Conservation (phyloP, 2,113 vertebrate genomes). For the Coregonus clupeaformis region DNA sequence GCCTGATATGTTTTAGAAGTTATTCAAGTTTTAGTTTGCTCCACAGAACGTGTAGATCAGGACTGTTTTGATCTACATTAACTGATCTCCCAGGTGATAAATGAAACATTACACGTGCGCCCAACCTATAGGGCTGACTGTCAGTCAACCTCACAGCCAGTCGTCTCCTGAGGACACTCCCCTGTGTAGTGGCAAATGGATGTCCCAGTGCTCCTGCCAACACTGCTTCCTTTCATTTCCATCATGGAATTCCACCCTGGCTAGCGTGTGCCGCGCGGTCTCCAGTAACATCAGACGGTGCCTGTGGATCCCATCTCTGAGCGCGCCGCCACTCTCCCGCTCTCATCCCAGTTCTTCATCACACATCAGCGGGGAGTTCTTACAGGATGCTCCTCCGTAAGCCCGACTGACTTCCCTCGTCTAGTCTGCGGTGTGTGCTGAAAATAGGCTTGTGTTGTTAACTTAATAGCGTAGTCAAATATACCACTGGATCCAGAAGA, state of each 20-base stretch:
- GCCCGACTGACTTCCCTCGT: conserved; percentile 34
- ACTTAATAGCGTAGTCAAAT: conserved; percentile 30
- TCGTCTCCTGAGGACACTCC: not conserved
- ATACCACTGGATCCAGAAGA: conserved; percentile 40
- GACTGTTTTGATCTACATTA: not conserved
- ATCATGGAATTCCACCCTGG: conserved; percentile 4
- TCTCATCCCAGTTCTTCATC: conserved; percentile 45
- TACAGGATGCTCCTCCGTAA: conserved; percentile 55
- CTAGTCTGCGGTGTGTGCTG: conserved; percentile 35
- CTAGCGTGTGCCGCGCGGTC: conserved; percentile 12
- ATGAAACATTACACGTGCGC: not conserved
- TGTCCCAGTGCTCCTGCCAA: conserved; percentile 4
- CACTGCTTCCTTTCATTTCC: conserved; percentile 19
- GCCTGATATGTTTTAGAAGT: too few species aligned
- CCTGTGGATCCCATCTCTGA: conserved; percentile 39
- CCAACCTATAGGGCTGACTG: not conserved
- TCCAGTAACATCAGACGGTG: conserved; percentile 4
- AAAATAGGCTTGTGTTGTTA: conserved; percentile 9
- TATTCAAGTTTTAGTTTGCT: not conserved
- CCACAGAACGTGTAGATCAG: not conserved
- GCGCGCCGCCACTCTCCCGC: conserved; percentile 31
- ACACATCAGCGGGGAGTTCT: conserved; percentile 43
- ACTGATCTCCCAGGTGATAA: not conserved
- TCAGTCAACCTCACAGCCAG: not conserved
- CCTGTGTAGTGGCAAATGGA: conserved; percentile 16